phyloP scores from a whole-genome alignment of 53 echinoderm and acorn worm genomes.

The Zoroaster sp. region DNA sequence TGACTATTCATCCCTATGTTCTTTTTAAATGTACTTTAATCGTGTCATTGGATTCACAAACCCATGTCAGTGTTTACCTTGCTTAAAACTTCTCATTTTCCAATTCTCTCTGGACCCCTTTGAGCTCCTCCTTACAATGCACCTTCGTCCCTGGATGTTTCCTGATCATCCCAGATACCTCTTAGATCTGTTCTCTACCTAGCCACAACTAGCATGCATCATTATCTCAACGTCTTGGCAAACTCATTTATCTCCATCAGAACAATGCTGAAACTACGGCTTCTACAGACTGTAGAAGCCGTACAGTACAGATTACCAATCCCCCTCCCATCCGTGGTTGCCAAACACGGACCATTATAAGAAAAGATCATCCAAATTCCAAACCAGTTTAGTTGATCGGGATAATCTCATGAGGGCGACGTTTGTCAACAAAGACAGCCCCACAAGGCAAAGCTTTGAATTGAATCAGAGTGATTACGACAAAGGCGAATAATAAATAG shows the following conservation, averaged over 20 bases:
- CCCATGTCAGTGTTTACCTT: no score
- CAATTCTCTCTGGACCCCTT: not conserved
- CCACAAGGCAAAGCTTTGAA: not conserved
- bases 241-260: not conserved
- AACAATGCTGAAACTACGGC: not conserved
- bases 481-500: not conserved
- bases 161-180: not conserved
- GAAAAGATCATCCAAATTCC: not conserved
- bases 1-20: no score
- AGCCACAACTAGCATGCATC: not conserved
- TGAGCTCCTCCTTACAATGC: not conserved
- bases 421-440: constrained; percentile 5
- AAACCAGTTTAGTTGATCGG: constrained; percentile 3
- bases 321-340: not conserved
- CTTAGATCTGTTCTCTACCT: not conserved
- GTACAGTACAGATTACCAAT: not conserved
- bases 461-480: constrained; percentile 1
- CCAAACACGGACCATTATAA: no score
- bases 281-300: no score
- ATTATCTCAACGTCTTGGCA: not conserved
- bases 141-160: not conserved
- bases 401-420: constrained; percentile 8
- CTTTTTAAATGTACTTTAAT: no score
- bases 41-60: no score
- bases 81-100: not conserved